Conservation (phyloP, 2,113 vertebrate species). For the Pseudorasbora parva region DNA sequence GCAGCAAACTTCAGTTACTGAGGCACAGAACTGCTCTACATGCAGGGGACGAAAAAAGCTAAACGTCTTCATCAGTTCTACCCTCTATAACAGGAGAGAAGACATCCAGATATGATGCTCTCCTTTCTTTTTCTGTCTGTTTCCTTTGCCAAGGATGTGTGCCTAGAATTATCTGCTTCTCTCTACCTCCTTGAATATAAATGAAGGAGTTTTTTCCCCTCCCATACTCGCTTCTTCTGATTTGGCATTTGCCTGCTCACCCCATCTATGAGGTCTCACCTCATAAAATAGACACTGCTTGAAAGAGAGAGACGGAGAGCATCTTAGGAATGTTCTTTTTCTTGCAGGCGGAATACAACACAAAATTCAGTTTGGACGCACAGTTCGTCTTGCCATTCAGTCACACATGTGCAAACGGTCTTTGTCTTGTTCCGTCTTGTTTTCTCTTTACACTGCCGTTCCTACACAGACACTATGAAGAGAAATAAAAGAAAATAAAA, state of each 20-base stretch:
- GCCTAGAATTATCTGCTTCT: slow-evolving; percentile 42
- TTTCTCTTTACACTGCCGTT: not conserved
- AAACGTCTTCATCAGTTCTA: not conserved
- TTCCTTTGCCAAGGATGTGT: slow-evolving; percentile 37
- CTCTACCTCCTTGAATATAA: slow-evolving; percentile 40
- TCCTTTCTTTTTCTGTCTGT: slow-evolving; percentile 30
- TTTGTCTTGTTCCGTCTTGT: slow-evolving; percentile 34
- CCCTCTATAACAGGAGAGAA: not conserved
- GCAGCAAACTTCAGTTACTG: not conserved
- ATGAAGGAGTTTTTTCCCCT: slow-evolving; percentile 8
- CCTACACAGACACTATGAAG: not conserved
- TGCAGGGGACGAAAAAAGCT: not conserved
- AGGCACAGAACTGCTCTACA: not conserved
- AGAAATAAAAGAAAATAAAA: not conserved
- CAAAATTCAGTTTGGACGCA: slow-evolving; percentile 16
- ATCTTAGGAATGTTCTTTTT: slow-evolving; percentile 42
- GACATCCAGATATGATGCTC: slow-evolving; percentile 10
- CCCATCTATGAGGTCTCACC: slow-evolving; percentile 46
- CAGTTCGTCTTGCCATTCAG: not conserved
- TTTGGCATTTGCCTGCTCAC: slow-evolving; percentile 47
- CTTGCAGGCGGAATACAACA: slow-evolving; percentile 31
- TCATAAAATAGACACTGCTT: slow-evolving; percentile 44
- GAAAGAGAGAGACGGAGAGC: slow-evolving; percentile 35
- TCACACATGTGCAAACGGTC: slow-evolving; percentile 16
- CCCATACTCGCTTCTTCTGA: slow-evolving; percentile 30